A percentile compares a stretch with the other conserved stretches of the same genome.
phyloP scores from a whole-genome alignment of 2,113 vertebrate genomes.

The Cryptoleucopteryx plumbea region DNA sequence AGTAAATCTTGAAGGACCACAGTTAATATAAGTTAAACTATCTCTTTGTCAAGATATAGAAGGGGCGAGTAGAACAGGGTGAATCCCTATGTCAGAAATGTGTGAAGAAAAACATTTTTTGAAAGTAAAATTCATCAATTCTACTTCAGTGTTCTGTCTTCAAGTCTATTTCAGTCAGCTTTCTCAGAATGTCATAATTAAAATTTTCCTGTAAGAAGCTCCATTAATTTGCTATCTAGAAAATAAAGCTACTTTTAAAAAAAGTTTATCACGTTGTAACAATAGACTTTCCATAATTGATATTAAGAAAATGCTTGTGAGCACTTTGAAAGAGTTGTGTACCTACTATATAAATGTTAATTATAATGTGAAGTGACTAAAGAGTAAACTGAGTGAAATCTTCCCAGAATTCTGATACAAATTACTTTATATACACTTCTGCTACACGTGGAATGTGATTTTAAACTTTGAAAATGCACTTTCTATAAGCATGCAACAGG shows the following conservation, averaged over 20 bases:
- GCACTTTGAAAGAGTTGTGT: background rate
- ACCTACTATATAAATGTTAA: background rate
- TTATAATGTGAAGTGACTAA: background rate
- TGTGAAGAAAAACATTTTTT: background rate
- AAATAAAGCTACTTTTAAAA: background rate
- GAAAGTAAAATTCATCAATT: background rate
- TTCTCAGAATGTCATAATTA: background rate
- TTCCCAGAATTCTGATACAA: background rate
- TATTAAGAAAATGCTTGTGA: background rate
- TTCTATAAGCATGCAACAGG: background rate
- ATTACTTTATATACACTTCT: background rate
- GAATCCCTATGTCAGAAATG: background rate
- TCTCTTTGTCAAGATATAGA: background rate
- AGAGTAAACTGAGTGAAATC: background rate
- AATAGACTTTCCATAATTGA: background rate
- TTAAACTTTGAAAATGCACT: background rate
- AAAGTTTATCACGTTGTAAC: background rate
- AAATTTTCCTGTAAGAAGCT: background rate
- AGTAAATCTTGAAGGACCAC: background rate
- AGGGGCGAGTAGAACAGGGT: background rate
- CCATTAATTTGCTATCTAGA: background rate
- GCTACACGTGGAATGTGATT: background rate
- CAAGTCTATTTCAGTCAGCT: background rate
- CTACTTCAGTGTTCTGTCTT: background rate
- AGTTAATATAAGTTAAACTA: background rate